Base-by-base conservation (phyloP, 1,140 invertebrate species). In the Caenorhabditis tropicalis region DNA sequence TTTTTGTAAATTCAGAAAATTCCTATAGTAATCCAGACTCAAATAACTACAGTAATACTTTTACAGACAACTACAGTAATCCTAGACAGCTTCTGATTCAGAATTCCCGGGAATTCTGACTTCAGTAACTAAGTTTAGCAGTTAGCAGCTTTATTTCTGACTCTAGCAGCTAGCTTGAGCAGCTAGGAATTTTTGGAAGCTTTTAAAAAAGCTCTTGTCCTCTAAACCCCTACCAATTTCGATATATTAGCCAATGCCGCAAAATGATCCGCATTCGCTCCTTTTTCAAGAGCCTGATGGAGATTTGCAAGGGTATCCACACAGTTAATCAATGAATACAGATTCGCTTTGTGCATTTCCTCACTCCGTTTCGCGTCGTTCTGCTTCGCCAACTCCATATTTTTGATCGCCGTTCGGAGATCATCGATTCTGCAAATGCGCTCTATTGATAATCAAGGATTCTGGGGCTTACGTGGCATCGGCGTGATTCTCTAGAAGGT, bases 401-500 rank as follows among this genome's bases (percentile, higher is more conserved):
- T 88, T 39, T 79, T 84, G 24, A 91, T 79, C 4, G 91, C 90
- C 2, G 56, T 74, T 53, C 84, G 74, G 19, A 91, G 79, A 46
- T 91, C 89, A 19, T 81, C 74, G 19, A 91, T 46, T 46, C 90
- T 90, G 43, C 36, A 89, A 86, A 36, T n/a, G n/a, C n/a, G n/a
- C n/a, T n/a, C n/a, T n/a, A n/a, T n/a, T n/a, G n/a, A n/a, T n/a
- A n/a, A n/a, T n/a, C n/a, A n/a, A n/a, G n/a, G n/a, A n/a, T n/a
- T n/a, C n/a, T n/a, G n/a, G n/a, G n/a, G 58, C 82, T 21, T 58
- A 91, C 91, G 79, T 86, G 10, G 89, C 82, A 31, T 86, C 46
- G 91, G 96, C 95, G 92, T 99, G 96, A 92, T 98, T 96, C 91
- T 99, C 96, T 24, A 99, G 91, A 58, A 99, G 92, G 92, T 98